A percentile compares a stretch with the other conserved stretches of the same genome.
These are phyloP conservation scores for Ephydatia muelleri DNA, from an alignment of 37 sponge, comb jelly and placozoan species.

Conservation along the genomic window DNA sequence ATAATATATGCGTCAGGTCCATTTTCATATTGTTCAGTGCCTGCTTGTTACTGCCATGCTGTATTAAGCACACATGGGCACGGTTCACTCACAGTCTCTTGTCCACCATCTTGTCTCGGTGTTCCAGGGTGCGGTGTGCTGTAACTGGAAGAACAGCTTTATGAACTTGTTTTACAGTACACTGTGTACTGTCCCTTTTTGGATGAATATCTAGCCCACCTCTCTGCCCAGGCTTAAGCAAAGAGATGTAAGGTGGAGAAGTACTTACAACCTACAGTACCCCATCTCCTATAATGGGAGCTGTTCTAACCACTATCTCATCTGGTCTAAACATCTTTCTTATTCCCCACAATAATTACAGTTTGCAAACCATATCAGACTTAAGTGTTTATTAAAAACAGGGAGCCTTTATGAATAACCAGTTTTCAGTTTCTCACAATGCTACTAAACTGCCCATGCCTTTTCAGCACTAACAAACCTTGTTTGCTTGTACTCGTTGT, in stretches of 20 bases:
- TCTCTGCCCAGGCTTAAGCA: too few relatives aligned
- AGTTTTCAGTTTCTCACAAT: background rate
- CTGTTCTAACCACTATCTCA: constrained; percentile 83
- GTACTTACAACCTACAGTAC: too few relatives aligned
- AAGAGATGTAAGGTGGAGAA: too few relatives aligned
- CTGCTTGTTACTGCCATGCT: too few relatives aligned
- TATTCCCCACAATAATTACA: background rate
- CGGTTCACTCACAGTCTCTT: constrained; percentile 50
- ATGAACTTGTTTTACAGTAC: background rate
- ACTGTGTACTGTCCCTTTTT: background rate
- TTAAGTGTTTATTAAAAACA: background rate
- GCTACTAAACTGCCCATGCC: background rate
- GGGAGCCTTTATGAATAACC: background rate
- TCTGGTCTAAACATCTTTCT: constrained; percentile 47
- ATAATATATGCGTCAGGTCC: too few relatives aligned
- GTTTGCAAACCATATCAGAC: background rate
- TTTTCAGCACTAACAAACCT: constrained; percentile 26
- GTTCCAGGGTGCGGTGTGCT: background rate
- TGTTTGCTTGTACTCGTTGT: constrained; percentile 53
- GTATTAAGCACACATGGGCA: too few relatives aligned
- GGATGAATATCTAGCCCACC: background rate
- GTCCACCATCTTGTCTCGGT: constrained; percentile 63
- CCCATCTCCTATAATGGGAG: constrained; percentile 82
- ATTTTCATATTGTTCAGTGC: too few relatives aligned
- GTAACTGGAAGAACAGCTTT: background rate